Base-by-base conservation (phyloP, 2,797 vertebrate genomes). In the Urosaurus nigricauda region DNA sequence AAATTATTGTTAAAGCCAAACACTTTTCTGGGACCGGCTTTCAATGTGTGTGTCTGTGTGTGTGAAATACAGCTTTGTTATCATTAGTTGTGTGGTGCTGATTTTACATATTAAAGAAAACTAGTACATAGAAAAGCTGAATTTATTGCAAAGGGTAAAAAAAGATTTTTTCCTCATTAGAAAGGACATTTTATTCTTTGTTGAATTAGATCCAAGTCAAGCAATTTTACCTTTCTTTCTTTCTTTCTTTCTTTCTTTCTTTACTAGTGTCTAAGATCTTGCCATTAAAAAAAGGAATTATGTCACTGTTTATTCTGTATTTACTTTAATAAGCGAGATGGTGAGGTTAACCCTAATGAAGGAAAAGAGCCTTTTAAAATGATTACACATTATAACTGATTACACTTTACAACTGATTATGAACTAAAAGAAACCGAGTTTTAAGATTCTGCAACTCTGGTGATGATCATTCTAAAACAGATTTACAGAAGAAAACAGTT, bases 401-500 rank as follows among this genome's bases (percentile, higher is more conserved):
- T 97, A 97, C 97, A 96, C 96, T 97, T 97, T 97, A 96, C 96
- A 95, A 96, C 96, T 95, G 95, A 93, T 97, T 97, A 95, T 95
- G 95, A 92, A 95, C 93, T 96, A 97, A 97, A 98, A 97, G 97
- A 96, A 95, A 96, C 95, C 96, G 97, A 96, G 96, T 97, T 97
- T 94, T 96, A 97, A 96, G 94, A 95, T 97, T 96, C 96, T 95
- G 95, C 95, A 96, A 97, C 95, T 96, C 96, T 95, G 96, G 82
- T 88, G 94, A 94, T 95, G 91, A 97, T 97, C 96, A 97, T 96
- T 97, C 97, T 97, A 97, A 97, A 97, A 97, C 95, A 97, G 97
- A 99, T 99, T 99, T 98, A 99, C 97, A 94, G 96, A 94, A 95
- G 97, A 97, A 98, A 98, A 98, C 97, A 98, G 98, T 98, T 97